Evolutionary conservation across 2,797 vertebrate species (phyloP), one percentile per base, ranked within the genome.

Genomic region (Bufotes viridis): DNA sequence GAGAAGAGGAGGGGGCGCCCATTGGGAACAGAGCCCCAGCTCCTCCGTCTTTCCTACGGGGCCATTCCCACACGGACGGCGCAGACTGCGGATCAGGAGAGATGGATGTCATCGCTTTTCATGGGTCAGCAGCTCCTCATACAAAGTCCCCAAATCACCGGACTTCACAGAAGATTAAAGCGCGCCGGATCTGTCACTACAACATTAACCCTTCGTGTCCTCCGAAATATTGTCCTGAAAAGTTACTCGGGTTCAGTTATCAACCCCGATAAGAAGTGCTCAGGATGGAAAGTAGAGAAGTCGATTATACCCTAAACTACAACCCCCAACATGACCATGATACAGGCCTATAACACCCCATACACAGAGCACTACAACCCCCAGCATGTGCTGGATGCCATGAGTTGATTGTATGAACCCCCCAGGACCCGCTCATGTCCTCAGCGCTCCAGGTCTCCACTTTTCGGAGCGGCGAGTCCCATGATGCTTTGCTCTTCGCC

Each of bases 1-100:
- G 22, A 78, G 81, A 42, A 65, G 49, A 79, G 74, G 80, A 70
- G 74, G 88, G 29, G 75, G 70, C 7, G 29, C 49, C 88, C 67
- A 26, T n/a, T 57, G 88, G 85, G 88, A 87, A 22, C 65, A 8
- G 42, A 74, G 87, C 88, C 84, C 84, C 85, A 63, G 57, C 81
- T 87, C 81, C 74, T 89, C 88, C 85, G 84, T 42, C 65, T 60
- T 79, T 89, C 88, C 80, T 87, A 75, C 87, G 75, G 88, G 88
- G 72, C 85, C 81, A 65, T 63, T 87, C 55, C 81, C 42, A 79
- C 84, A 83, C 17, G 34, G 70, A 74, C 42, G 63, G 63, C 72
- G 18, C 61, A 15, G 51, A 72, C 65, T 29, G 78, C 60, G 65
- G 70, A 57, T 74, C 80, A 79, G 72, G 49, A 49, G n/a, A 13